A percentile compares a stretch with the other conserved stretches of the same genome.
These are phyloP conservation scores for Harpegnathos saltator DNA, from an alignment of 1,140 invertebrate genomes.

Conservation along the genomic window DNA sequence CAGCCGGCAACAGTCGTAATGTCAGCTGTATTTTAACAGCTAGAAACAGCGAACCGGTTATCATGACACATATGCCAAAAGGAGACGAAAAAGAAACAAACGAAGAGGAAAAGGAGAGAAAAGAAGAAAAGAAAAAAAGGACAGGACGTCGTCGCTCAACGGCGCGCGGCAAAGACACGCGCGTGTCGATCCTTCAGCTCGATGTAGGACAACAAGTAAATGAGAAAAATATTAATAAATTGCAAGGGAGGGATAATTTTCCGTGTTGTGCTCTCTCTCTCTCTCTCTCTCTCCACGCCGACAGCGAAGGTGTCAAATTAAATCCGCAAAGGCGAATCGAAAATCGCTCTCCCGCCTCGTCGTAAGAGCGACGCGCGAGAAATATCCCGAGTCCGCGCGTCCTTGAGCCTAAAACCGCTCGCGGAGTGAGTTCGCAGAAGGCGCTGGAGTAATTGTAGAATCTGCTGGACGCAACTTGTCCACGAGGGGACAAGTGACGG, in stretches of 20 bases:
- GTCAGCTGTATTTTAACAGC: slow-evolving; percentile 48
- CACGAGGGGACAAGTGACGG: slow-evolving; percentile 76
- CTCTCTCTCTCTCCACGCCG: neutral
- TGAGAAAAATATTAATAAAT: too few species aligned
- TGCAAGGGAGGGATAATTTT: too few species aligned
- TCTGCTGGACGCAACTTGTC: slow-evolving; percentile 84
- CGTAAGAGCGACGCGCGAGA: neutral
- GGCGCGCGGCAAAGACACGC: slow-evolving; percentile 10
- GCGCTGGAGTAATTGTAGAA: slow-evolving; percentile 84
- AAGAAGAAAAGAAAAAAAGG: neutral
- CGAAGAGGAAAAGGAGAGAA: neutral
- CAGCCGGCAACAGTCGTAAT: slow-evolving; percentile 46
- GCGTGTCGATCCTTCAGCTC: too few species aligned
- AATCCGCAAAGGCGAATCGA: neutral
- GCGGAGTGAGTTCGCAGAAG: slow-evolving; percentile 82
- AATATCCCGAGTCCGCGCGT: neutral
- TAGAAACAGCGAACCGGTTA: slow-evolving; percentile 56
- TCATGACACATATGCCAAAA: slow-evolving; percentile 11
- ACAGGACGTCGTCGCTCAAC: neutral
- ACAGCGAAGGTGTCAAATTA: neutral
- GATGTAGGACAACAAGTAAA: too few species aligned
- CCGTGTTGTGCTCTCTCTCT: too few species aligned
- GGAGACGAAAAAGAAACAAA: neutral
- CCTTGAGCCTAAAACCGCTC: slow-evolving; percentile 21
- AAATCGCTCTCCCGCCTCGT: neutral